Evolutionary conservation across 2,888 invertebrate species (phyloP), one percentile per base, ranked within the genome.

Genomic region (Coronaproctus castanopsis): DNA sequence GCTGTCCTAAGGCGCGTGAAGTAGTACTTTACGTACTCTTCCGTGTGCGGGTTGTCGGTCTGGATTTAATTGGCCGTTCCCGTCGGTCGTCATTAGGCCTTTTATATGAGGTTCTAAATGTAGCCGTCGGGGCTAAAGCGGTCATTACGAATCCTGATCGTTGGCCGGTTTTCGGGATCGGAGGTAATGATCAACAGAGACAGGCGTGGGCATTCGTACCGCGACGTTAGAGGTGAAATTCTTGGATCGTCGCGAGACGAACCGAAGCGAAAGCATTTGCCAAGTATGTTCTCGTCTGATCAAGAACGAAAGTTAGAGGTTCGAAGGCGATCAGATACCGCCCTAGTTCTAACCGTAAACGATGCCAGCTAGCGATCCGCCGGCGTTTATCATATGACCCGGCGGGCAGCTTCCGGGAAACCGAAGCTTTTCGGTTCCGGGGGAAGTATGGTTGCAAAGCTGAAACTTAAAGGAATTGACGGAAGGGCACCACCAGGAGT

Each of bases 401-500:
- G 73, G 72, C 74, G 72, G 76, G 78, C 75, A 73, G 72, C 73
- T 72, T 72, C 71, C 73, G 76, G 74, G 76, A 79, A 79, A 78
- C 75, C 77, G 77, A 77, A 77, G 76, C 72, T 72, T 78, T 77
- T 77, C 75, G 77, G 76, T 75, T 78, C 76, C 75, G 76, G 77
- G 76, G 75, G 76, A 73, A 77, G 76, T 77, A 78, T 78, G 77
- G 76, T 78, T 75, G 77, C 77, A 80, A 78, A 75, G 75, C 76
- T 76, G 75, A 76, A 77, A 76, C 75, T 76, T 75, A 74, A 75
- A 77, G 76, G 73, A 77, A 76, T 76, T 76, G 78, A 79, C 78
- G 77, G 78, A 79, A 80, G 78, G 78, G 78, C 79, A 80, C 79
- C 79, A 80, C 79, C 78, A 80, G 78, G 77, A 79, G 79, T 80